Percentiles rank a stretch among this genome's conserved stretches.
These are phyloP conservation scores for Dendrocincla fuliginosa DNA, from an alignment of 2,797 vertebrate genomes.

Conservation along the genomic window DNA sequence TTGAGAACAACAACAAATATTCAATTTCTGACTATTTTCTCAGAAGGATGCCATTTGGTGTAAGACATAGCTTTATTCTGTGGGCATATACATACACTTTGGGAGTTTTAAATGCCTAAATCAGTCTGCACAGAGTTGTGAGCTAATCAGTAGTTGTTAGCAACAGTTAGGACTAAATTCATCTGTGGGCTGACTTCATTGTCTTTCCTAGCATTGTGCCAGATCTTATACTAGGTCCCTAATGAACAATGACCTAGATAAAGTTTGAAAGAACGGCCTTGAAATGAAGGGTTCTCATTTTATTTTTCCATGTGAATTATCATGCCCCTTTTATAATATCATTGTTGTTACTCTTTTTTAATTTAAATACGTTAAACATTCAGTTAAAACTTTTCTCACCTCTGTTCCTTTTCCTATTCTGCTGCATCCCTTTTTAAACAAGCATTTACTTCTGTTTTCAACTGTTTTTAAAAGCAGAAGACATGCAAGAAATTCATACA, in stretches of 20 bases:
- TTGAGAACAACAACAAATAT: background rate
- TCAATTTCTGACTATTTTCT: background rate
- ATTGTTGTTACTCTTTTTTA: background rate
- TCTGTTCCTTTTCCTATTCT: background rate
- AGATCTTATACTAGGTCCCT: background rate
- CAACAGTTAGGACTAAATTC: background rate
- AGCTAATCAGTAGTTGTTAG: background rate
- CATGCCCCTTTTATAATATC: background rate
- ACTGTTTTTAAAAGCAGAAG: background rate
- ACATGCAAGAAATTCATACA: background rate
- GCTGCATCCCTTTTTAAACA: background rate
- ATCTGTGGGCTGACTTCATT: background rate
- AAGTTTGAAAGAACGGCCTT: background rate
- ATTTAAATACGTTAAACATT: background rate
- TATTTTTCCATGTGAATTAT: background rate
- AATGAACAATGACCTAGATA: background rate
- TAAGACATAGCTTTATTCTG: background rate
- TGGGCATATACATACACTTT: background rate
- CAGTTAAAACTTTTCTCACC: background rate
- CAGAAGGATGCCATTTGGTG: background rate
- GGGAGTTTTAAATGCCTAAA: background rate
- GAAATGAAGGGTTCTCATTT: background rate
- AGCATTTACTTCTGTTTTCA: background rate
- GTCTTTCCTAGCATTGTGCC: background rate
- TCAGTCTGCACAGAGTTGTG: background rate